phyloP scores from a whole-genome alignment of 2,113 vertebrate genomes.

The Pteropus alecto region DNA sequence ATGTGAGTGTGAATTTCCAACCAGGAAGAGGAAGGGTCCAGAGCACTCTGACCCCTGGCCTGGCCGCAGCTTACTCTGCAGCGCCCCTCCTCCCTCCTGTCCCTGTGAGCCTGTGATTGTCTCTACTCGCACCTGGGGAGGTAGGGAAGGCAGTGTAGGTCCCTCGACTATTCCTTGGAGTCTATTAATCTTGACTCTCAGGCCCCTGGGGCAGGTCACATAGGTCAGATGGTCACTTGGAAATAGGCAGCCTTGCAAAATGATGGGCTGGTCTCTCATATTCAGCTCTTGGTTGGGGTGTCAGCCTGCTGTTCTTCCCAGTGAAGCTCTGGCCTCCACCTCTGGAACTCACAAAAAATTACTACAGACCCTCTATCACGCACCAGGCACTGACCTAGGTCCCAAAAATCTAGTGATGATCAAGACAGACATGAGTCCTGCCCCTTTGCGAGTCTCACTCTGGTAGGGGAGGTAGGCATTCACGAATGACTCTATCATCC shows the following conservation, averaged over 20 bases:
- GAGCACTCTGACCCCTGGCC: not conserved
- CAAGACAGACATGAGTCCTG: not conserved
- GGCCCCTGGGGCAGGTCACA: not conserved
- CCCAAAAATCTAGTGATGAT: not conserved
- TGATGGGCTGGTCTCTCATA: too few species aligned
- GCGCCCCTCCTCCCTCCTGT: too few species aligned
- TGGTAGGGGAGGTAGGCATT: not conserved
- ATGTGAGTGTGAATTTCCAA: conserved; percentile 56
- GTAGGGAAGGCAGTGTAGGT: too few species aligned
- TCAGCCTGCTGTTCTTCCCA: not conserved
- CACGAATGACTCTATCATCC: not conserved
- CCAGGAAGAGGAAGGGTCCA: not conserved
- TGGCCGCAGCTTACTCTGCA: not conserved
- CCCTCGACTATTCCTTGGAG: not conserved
- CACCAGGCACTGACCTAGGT: not conserved
- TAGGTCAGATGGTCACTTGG: not conserved
- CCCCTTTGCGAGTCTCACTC: not conserved
- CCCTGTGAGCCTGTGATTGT: not conserved
- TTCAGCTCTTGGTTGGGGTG: not conserved
- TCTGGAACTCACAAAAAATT: not conserved
- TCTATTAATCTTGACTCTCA: not conserved
- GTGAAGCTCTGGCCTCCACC: not conserved
- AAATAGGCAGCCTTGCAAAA: not conserved
- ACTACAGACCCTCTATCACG: not conserved
- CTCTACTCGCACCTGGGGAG: not conserved